Conservation (phyloP, 1,140 invertebrate genomes). For the Pachypeltis micranthus region DNA sequence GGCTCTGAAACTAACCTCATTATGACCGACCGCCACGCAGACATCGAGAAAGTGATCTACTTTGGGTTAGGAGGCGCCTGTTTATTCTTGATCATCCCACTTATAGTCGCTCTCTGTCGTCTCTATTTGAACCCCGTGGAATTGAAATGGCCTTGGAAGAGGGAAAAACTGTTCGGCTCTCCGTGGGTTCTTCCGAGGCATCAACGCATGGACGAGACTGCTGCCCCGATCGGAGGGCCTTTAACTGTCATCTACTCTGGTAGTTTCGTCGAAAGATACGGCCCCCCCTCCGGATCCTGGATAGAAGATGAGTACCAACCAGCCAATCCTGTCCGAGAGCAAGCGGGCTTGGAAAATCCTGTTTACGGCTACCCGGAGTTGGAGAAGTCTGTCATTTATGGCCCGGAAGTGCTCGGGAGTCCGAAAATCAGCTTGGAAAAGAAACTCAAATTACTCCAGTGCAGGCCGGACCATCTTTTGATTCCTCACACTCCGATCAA, state of each 20-base stretch:
- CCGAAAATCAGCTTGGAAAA: conserved; percentile 26
- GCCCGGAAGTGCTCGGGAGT: conserved; percentile 22
- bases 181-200: conserved; percentile 18
- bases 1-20: conserved; percentile 18
- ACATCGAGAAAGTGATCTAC: conserved; percentile 30
- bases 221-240: conserved; percentile 18
- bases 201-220: conserved; percentile 22
- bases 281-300: conserved; percentile 26
- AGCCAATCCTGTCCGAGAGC: conserved; percentile 9
- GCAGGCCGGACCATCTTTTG: conserved; percentile 27
- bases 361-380: conserved; percentile 20
- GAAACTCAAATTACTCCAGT: conserved; percentile 27
- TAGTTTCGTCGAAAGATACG: conserved; percentile 27
- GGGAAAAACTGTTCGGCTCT: conserved; percentile 21
- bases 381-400: conserved; percentile 19
- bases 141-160: conserved; percentile 28
- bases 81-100: conserved; percentile 24
- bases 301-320: conserved; percentile 25
- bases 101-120: conserved; percentile 25
- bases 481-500: conserved; percentile 25
- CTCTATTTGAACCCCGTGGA: conserved; percentile 23
- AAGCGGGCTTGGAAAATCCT: conserved; percentile 21
- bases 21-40: conserved; percentile 25
- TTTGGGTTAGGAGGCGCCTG: conserved; percentile 27
- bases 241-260: conserved; percentile 32